A percentile compares a stretch with the other conserved stretches of the same genome.
These are phyloP conservation scores for Agrochola macilenta DNA, from an alignment of 2,888 invertebrate genomes.

Conservation along the genomic window DNA sequence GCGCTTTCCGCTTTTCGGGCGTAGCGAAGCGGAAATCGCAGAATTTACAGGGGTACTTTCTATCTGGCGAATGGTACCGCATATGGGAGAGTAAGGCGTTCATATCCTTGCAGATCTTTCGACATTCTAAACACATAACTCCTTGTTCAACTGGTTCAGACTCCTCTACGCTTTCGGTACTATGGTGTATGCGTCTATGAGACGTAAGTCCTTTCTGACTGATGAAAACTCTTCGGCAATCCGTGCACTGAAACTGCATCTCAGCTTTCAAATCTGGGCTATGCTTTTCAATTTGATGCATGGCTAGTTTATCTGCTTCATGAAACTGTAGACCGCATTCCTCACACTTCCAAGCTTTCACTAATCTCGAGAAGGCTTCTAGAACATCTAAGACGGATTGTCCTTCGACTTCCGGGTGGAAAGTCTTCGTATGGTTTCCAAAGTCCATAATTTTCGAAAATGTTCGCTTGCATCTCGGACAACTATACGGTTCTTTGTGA, in stretches of 20 bases:
- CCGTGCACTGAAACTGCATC: conserved; percentile 82
- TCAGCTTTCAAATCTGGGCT: conserved; percentile 81
- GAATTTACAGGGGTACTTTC: conserved; percentile 86
- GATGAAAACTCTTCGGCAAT: conserved; percentile 85
- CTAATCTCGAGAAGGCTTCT: conserved; percentile 84
- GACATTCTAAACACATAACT: conserved; percentile 85
- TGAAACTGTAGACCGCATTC: conserved; percentile 85
- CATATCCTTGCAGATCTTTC: conserved; percentile 86
- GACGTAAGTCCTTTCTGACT: conserved; percentile 85
- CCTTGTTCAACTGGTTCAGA: conserved; percentile 76
- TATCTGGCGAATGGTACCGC: conserved; percentile 83
- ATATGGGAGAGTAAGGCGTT: conserved; percentile 83
- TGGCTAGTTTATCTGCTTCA: conserved; percentile 84
- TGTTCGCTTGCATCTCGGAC: conserved; percentile 80
- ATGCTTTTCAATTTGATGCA: conserved; percentile 84
- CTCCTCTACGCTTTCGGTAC: conserved; percentile 75
- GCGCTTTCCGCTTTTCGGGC: conserved; percentile 82
- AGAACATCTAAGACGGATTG: conserved; percentile 84
- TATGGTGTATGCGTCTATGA: conserved; percentile 84
- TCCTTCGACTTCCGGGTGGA: conserved; percentile 83
- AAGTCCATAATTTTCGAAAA: conserved; percentile 85
- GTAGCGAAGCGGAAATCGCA: conserved; percentile 87
- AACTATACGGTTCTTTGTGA: conserved; percentile 83
- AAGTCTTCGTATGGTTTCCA: conserved; percentile 82
- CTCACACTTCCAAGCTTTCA: conserved; percentile 88